Evolutionary conservation across 1,140 invertebrate genomes (phyloP).

Genomic region (Drosophila sp.): DNA sequence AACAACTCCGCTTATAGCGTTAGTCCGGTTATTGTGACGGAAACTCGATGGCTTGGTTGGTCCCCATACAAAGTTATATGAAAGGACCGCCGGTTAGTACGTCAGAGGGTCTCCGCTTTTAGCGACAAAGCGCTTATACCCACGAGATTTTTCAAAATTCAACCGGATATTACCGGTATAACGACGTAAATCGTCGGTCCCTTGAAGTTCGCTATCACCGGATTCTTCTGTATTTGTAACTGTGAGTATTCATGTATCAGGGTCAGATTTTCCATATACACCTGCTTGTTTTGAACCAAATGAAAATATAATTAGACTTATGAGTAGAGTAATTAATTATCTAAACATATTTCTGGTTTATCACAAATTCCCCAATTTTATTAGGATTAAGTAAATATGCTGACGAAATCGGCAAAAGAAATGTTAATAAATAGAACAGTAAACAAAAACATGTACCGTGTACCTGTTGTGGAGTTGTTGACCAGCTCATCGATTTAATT

Average conservation of each 20-base stretch:
- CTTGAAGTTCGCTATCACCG: too few species aligned
- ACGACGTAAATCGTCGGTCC: too few species aligned
- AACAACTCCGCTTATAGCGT: too few species aligned
- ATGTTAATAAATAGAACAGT: constrained; percentile 41
- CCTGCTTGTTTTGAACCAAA: constrained; percentile 22
- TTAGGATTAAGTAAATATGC: constrained; percentile 38
- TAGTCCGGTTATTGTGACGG: too few species aligned
- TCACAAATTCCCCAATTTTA: constrained; percentile 17
- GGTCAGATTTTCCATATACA: constrained; percentile 36
- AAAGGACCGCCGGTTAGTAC: too few species aligned
- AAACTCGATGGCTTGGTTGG: too few species aligned
- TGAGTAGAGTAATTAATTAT: constrained; percentile 6
- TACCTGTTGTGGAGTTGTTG: constrained; percentile 9
- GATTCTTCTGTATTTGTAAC: too few species aligned
- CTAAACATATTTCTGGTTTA: constrained; percentile 28
- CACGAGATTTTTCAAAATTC: too few species aligned
- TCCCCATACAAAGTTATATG: too few species aligned
- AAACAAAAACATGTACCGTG: constrained; percentile 40
- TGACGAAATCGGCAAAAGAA: constrained; percentile 50
- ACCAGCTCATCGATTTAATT: constrained; percentile 46
- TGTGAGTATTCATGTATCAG: constrained; percentile 36
- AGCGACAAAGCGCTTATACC: too few species aligned
- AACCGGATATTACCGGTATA: too few species aligned
- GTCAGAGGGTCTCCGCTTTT: too few species aligned
- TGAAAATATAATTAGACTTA: constrained; percentile 28